A percentile compares a stretch with the other conserved stretches of the same genome.
These are phyloP conservation scores for Tillus elongatus DNA, from an alignment of 2,888 invertebrate genomes.

Conservation along the genomic window DNA sequence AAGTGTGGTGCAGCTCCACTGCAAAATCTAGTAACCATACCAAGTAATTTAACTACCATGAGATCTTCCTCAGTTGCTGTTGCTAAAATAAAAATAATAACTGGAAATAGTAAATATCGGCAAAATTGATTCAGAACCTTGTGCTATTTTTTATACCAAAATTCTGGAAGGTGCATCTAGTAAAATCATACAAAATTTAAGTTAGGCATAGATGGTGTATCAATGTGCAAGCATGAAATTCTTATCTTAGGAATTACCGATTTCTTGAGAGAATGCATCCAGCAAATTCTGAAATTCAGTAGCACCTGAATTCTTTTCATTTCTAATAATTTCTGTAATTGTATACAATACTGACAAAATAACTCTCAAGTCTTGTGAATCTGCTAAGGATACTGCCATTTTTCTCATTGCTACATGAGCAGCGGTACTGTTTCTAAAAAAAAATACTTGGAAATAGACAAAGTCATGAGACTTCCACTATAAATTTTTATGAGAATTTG, in stretches of 20 bases:
- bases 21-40: slow-evolving; percentile 95
- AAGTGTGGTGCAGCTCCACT: slow-evolving; percentile 93
- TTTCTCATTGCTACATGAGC: slow-evolving; percentile 65
- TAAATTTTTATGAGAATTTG: too few species aligned
- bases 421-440: slow-evolving; percentile 52
- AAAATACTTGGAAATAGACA: slow-evolving; percentile 9
- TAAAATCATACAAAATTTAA: too few species aligned
- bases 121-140: too few species aligned
- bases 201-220: too few species aligned
- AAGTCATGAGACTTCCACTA: too few species aligned
- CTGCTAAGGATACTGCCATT: slow-evolving; percentile 74
- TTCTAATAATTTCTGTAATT: slow-evolving; percentile 88
- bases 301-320: slow-evolving; percentile 47
- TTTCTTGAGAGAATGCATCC: slow-evolving; percentile 50
- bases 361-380: slow-evolving; percentile 85
- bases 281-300: slow-evolving; percentile 43
- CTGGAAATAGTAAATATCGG: too few species aligned
- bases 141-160: too few species aligned
- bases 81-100: slow-evolving; percentile 30
- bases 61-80: slow-evolving; percentile 67
- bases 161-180: too few species aligned
- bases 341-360: slow-evolving; percentile 90
- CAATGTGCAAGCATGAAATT: too few species aligned
- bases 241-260: too few species aligned
- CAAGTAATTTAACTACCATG: slow-evolving; percentile 77